Evolutionary conservation across 2,797 vertebrate species (phyloP), one percentile per base, ranked within the genome.

Genomic region (Anomalospiza imberbis): DNA sequence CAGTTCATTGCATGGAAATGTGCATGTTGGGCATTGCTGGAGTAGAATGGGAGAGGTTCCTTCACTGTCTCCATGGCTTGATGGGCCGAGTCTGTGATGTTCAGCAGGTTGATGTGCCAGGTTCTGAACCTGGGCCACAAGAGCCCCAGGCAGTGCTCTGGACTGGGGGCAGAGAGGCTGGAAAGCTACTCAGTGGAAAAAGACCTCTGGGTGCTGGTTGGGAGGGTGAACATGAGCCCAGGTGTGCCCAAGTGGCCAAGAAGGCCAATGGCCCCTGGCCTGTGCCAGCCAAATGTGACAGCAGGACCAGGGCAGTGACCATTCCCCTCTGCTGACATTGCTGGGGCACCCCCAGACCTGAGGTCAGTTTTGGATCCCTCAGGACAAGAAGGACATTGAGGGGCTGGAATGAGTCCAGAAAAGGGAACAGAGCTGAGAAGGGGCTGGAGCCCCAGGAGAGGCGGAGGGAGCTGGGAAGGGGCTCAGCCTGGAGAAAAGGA

Each of bases 391-490:
- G 2, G 21, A 61, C 20, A 6, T 3, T 0, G 25, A 53, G 38
- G 31, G 7, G 17, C 25, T 88, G 47, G 51, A 51, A 3, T 0
- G 0, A 0, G 19, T 17, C 18, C 58, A 29, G 38, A 0, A 1
- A 0, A 18, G 25, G 15, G 24, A 63, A 29, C 0, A 0, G 36
- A 9, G 48, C 48, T 62, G 38, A 51, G 50, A 8, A 47, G 40
- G n/a, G 40, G 0, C 8, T 72, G 53, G 70, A 73, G 53, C 17
- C 10, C 38, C 68, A 71, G 68, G 38, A 71, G 38, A 0, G 32
- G 6, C 53, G 85, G 54, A 53, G 63, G 54, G 72, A 68, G 55
- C n/a, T 76, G 85, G 48, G 10, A 18, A n/a, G 67, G 65, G 58
- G 58, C 51, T 79, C 2, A 57, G 32, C 22, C 75, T 79, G 75